A percentile compares a stretch with the other conserved stretches of the same genome.
Evolutionary conservation across 2,888 invertebrate species (phyloP).

Genomic region (Pegoplata infirma): DNA sequence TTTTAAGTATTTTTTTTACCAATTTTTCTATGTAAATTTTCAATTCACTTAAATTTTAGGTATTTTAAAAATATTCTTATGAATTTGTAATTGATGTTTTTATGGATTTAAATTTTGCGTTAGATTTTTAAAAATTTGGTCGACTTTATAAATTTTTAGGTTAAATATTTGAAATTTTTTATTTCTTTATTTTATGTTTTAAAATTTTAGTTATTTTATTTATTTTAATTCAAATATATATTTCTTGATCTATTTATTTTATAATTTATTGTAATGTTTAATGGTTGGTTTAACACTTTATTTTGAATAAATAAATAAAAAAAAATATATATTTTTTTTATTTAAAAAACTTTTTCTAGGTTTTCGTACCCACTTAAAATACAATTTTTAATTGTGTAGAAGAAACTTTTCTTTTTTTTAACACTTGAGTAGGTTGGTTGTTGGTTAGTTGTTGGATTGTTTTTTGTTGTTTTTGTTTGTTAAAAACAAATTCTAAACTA

Average conservation of each 20-base stretch:
- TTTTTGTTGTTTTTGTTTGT: too few relatives aligned
- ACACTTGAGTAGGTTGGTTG: slow-evolving; percentile 41
- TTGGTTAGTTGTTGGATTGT: too few relatives aligned
- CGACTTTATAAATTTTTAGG: too few relatives aligned
- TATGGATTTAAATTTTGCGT: too few relatives aligned
- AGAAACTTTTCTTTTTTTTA: slow-evolving; percentile 43
- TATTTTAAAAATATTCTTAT: too few relatives aligned
- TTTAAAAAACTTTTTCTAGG: neutral
- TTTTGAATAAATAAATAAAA: neutral
- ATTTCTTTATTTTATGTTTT: too few relatives aligned
- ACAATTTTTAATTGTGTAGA: slow-evolving; percentile 8
- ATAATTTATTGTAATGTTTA: neutral
- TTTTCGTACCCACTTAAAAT: neutral
- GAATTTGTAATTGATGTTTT: too few relatives aligned
- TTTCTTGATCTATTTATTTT: neutral
- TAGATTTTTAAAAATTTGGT: too few relatives aligned
- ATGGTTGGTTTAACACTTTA: neutral
- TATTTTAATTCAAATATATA: neutral
- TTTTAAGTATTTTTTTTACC: too few relatives aligned
- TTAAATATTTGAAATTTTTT: too few relatives aligned
- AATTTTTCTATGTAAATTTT: too few relatives aligned
- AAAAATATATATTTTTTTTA: neutral
- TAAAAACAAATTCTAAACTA: slow-evolving; percentile 35
- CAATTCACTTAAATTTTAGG: too few relatives aligned
- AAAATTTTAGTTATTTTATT: neutral